phyloP scores from a whole-genome alignment of 2,113 vertebrate species.

The Podarcis raffonei region DNA sequence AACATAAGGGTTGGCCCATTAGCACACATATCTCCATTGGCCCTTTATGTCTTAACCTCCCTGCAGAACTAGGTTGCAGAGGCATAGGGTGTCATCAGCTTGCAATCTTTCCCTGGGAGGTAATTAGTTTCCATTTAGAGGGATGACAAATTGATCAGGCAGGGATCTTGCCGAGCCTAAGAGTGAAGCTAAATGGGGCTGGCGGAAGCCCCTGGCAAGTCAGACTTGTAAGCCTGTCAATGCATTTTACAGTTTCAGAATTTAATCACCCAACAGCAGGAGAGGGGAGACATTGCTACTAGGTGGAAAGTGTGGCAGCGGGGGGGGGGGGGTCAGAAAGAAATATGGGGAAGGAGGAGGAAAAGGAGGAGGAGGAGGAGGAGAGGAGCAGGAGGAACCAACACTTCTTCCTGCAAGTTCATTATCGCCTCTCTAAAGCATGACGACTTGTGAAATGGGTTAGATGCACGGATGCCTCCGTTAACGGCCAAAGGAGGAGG shows the following conservation, averaged over 20 bases:
- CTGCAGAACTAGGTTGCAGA: constrained; percentile 63
- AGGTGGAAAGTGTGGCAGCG: constrained; percentile 35
- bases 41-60: constrained; percentile 64
- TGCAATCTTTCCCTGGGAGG: constrained; percentile 79
- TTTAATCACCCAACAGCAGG: constrained; percentile 79
- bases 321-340: no score
- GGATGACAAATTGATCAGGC: constrained; percentile 86
- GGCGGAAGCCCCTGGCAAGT: constrained; percentile 73
- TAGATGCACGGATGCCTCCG: constrained; percentile 83
- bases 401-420: constrained; percentile 80
- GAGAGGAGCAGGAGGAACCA: constrained; percentile 20
- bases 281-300: constrained; percentile 67
- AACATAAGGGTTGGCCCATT: neutral
- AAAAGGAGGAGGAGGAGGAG: neutral
- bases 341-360: neutral
- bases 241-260: constrained; percentile 80
- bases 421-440: constrained; percentile 80
- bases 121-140: constrained; percentile 87
- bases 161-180: constrained; percentile 78
- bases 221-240: constrained; percentile 74
- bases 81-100: constrained; percentile 71
- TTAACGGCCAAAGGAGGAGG: constrained; percentile 82
- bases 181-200: constrained; percentile 78
- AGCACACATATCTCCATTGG: constrained; percentile 25
- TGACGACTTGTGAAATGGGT: constrained; percentile 85